These are phyloP conservation scores for Verasper variegatus DNA, from an alignment of 2,113 vertebrate genomes.

Conservation along the genomic window DNA sequence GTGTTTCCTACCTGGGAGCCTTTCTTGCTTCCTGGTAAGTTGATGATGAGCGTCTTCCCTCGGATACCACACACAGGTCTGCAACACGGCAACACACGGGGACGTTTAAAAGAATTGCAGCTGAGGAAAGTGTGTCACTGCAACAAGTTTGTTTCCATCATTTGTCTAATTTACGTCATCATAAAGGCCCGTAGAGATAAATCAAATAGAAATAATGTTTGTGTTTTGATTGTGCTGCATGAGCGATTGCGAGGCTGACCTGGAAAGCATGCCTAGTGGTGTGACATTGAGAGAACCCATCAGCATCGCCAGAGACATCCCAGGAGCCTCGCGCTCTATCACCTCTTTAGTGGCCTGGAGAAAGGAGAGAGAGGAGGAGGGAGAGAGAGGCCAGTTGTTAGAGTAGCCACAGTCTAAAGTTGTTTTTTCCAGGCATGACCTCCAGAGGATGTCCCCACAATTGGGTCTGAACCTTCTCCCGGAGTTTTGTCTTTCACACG, in stretches of 20 bases:
- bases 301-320: slow-evolving; percentile 99
- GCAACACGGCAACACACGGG: slow-evolving; percentile 55
- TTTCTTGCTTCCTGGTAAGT: slow-evolving; percentile 99
- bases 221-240: background rate
- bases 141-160: background rate
- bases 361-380: background rate
- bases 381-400: too few relatives aligned
- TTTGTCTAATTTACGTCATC: too few relatives aligned
- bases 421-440: too few relatives aligned
- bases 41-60: slow-evolving; percentile 99
- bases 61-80: slow-evolving; percentile 99
- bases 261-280: slow-evolving; percentile 98
- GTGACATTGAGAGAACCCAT: slow-evolving; percentile 99
- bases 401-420: background rate
- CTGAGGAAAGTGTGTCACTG: background rate
- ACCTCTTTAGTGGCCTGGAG: slow-evolving; percentile 98
- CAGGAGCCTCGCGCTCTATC: slow-evolving; percentile 98
- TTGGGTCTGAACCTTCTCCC: too few relatives aligned
- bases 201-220: too few relatives aligned
- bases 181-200: too few relatives aligned
- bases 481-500: too few relatives aligned
- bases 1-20: slow-evolving; percentile 94
- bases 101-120: background rate
- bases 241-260: slow-evolving; percentile 81
- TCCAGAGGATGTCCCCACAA: too few relatives aligned